Percentiles rank a stretch among this genome's conserved stretches.
Conservation (phyloP, 2,888 invertebrate species). For the Conus canariensis region DNA sequence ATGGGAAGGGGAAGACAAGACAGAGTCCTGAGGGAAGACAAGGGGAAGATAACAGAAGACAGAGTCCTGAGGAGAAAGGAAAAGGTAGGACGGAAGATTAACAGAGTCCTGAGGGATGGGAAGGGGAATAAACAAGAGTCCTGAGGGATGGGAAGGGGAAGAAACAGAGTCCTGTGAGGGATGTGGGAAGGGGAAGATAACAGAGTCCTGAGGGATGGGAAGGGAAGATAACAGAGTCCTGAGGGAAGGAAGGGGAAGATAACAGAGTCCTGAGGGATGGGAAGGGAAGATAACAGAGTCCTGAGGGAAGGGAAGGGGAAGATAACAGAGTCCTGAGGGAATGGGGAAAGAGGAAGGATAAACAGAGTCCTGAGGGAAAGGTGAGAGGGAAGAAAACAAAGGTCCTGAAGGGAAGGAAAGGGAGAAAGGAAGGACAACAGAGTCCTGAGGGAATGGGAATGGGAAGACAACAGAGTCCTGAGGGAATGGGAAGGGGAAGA, state of each 20-base stretch:
- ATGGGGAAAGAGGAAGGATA: not conserved
- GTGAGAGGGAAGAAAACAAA: not conserved
- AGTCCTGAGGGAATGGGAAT: not conserved
- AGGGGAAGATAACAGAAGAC: too few relatives aligned
- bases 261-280: not conserved
- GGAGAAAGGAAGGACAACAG: not conserved
- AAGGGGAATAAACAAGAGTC: not conserved
- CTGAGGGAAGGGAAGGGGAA: not conserved
- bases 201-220: not conserved
- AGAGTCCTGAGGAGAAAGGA: not conserved
- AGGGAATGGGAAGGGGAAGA: too few relatives aligned
- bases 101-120: not conserved
- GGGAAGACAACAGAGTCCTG: too few relatives aligned
- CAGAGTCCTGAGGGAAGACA: not conserved
- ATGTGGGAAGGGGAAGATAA: not conserved
- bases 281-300: not conserved
- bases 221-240: not conserved
- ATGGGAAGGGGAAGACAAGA: not conserved
- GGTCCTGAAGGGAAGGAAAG: not conserved
- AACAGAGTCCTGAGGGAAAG: not conserved
- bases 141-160: not conserved
- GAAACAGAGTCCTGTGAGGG: not conserved
- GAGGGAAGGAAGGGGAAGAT: too few relatives aligned
- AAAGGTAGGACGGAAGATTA: too few relatives aligned
- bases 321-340: not conserved